Evolutionary conservation across 1,140 invertebrate species (phyloP).

Genomic region (Ceratosolen solmsi): DNA sequence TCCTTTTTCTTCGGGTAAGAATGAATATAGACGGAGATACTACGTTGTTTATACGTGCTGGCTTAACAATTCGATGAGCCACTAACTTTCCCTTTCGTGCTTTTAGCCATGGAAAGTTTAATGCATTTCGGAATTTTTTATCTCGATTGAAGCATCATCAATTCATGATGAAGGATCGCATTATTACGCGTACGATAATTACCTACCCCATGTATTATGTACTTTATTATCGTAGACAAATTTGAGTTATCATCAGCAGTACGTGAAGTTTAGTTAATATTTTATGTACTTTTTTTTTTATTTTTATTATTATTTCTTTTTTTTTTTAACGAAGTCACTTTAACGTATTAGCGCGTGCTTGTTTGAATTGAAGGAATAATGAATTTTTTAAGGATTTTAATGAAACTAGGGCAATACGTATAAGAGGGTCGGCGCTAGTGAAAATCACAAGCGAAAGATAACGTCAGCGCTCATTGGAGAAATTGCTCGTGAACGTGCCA

Average conservation of each 20-base stretch:
- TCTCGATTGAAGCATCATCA: neutral
- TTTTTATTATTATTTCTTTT: too few relatives aligned
- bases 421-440: neutral
- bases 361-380: too few relatives aligned
- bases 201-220: neutral
- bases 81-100: constrained; percentile 45
- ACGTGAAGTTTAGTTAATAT: too few relatives aligned
- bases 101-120: constrained; percentile 28
- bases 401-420: too few relatives aligned
- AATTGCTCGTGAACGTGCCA: neutral
- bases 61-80: constrained; percentile 43
- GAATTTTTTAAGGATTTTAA: too few relatives aligned
- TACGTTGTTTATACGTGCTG: neutral
- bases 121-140: constrained; percentile 9
- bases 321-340: too few relatives aligned
- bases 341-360: too few relatives aligned
- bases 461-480: neutral
- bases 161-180: neutral
- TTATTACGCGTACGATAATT: constrained; percentile 38
- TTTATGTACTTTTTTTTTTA: too few relatives aligned
- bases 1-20: neutral
- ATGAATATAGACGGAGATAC: constrained; percentile 30
- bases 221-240: constrained; percentile 9
- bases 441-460: constrained; percentile 23
- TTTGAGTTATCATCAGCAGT: too few relatives aligned